Evolutionary conservation across 2,797 vertebrate genomes (phyloP).

Genomic region (Cossypha polioptera): DNA sequence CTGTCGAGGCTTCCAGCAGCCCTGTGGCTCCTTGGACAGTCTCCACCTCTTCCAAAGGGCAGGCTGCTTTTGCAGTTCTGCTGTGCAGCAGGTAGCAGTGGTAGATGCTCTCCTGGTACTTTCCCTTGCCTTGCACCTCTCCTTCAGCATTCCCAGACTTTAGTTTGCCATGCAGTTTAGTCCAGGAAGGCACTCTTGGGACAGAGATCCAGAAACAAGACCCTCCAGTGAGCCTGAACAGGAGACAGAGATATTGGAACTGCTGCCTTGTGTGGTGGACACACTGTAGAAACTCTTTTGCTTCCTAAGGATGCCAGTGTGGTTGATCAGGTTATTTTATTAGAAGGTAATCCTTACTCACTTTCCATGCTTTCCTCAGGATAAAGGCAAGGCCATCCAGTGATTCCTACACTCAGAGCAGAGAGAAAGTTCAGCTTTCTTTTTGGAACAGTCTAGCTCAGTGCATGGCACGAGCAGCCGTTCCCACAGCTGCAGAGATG

Average conservation of each 20-base stretch:
- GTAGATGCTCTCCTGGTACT: not conserved
- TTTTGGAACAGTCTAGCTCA: not conserved
- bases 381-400: not conserved
- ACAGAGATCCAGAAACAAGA: not conserved
- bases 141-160: not conserved
- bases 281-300: not conserved
- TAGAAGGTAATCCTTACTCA: not conserved
- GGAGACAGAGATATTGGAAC: not conserved
- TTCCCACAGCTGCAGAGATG: not conserved
- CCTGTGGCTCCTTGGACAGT: not conserved
- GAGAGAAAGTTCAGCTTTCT: not conserved
- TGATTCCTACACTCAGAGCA: not conserved
- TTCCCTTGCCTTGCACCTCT: not conserved
- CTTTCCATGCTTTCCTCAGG: not conserved
- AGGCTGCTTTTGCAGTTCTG: not conserved
- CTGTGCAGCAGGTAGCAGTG: not conserved
- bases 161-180: not conserved
- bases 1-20: not conserved
- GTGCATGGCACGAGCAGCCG: fast-evolving
- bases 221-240: not conserved
- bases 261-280: fast-evolving
- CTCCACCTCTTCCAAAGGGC: not conserved
- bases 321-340: not conserved
- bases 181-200: not conserved
- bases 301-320: not conserved